These are phyloP conservation scores for Mystacides longicornis DNA, from an alignment of 2,888 invertebrate species.

Conservation along the genomic window DNA sequence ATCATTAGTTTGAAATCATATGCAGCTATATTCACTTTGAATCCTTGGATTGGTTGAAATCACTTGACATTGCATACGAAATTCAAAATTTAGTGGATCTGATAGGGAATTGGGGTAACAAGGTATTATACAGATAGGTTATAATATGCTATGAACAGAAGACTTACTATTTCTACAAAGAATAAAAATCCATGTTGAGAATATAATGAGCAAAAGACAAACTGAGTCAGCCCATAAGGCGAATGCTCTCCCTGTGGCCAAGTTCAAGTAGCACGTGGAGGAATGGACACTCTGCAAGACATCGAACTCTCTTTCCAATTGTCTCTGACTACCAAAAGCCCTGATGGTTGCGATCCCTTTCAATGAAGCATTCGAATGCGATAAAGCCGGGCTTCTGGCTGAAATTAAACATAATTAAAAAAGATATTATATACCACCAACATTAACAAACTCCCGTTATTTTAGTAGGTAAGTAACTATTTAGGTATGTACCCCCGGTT, in stretches of 20 bases:
- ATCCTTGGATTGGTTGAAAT: too few species aligned
- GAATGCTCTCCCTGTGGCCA: constrained; percentile 56
- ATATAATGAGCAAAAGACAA: constrained; percentile 54
- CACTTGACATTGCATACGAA: too few species aligned
- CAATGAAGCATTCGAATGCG: constrained; percentile 71
- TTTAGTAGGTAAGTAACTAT: too few species aligned
- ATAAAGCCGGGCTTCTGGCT: constrained; percentile 81
- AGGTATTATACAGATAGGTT: too few species aligned
- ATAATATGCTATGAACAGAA: too few species aligned
- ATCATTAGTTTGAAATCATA: too few species aligned
- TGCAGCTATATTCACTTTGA: too few species aligned
- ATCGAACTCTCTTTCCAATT: constrained; percentile 52
- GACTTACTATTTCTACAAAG: constrained; percentile 34
- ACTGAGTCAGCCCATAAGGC: constrained; percentile 59
- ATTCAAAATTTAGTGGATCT: too few species aligned
- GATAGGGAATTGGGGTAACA: too few species aligned
- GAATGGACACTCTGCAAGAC: constrained; percentile 57
- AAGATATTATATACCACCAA: not conserved
- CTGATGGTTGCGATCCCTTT: constrained; percentile 75
- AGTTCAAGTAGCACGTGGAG: constrained; percentile 60
- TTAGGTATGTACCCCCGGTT: too few species aligned
- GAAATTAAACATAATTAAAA: constrained; percentile 23
- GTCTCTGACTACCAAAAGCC: constrained; percentile 62
- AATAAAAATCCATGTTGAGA: constrained; percentile 58
- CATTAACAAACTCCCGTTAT: too few species aligned